Conservation (phyloP, 2,888 invertebrate genomes). For the Junonia oenone region DNA sequence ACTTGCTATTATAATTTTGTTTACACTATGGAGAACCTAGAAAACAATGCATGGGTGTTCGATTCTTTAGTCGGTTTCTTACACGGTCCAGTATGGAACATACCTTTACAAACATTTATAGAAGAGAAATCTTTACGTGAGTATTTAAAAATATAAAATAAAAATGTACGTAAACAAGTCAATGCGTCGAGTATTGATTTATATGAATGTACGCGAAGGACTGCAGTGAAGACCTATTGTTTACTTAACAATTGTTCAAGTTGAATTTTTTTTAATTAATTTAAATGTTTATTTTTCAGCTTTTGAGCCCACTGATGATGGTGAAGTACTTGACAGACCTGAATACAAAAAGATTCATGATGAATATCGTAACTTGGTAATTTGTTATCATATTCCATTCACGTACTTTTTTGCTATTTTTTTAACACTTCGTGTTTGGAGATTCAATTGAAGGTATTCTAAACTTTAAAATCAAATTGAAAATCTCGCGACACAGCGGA, state of each 20-base stretch:
- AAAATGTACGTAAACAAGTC: neutral
- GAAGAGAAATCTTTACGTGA: conserved; percentile 95
- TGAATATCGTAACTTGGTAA: conserved; percentile 92
- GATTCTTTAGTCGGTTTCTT: conserved; percentile 94
- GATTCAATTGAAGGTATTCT: too few species aligned
- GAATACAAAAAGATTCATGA: conserved; percentile 89
- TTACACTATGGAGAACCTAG: conserved; percentile 53
- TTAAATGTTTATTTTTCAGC: conserved; percentile 81
- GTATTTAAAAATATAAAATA: conserved; percentile 37
- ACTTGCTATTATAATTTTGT: too few species aligned
- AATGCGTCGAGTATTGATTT: neutral
- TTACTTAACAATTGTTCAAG: neutral
- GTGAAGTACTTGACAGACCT: conserved; percentile 83
- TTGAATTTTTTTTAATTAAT: too few species aligned
- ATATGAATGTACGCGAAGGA: neutral
- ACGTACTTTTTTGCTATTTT: too few species aligned
- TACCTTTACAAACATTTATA: conserved; percentile 93
- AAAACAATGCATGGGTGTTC: conserved; percentile 92
- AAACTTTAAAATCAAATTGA: too few species aligned
- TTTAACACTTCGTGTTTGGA: too few species aligned
- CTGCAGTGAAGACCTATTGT: neutral
- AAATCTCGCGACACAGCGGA: too few species aligned
- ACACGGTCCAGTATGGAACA: conserved; percentile 95
- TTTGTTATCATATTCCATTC: too few species aligned
- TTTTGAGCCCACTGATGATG: conserved; percentile 87